Evolutionary conservation across 2,888 invertebrate genomes (phyloP).

Genomic region (Rhorus exstirpatorius): DNA sequence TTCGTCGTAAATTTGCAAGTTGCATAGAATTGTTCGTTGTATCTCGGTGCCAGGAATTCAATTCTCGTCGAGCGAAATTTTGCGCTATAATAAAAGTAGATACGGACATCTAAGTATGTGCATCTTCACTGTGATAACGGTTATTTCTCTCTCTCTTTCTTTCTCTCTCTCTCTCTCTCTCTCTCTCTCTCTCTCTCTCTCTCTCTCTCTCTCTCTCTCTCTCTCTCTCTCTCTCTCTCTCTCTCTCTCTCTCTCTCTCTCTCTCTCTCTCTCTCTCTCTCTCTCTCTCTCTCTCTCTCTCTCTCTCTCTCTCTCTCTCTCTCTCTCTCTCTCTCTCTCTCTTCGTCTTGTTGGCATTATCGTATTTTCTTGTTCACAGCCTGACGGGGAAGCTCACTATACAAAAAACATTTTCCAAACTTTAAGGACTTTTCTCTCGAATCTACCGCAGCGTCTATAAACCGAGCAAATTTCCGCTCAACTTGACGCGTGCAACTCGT

Average conservation of each 20-base stretch:
- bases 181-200: neutral
- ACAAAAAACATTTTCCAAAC: slow-evolving; percentile 59
- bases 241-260: too few species aligned
- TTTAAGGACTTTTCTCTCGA: slow-evolving; percentile 57
- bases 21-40: slow-evolving; percentile 43
- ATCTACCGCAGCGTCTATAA: slow-evolving; percentile 30
- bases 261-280: too few species aligned
- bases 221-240: too few species aligned
- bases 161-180: neutral
- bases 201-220: too few species aligned
- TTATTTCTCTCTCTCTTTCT: slow-evolving; percentile 19
- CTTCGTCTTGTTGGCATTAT: slow-evolving; percentile 16
- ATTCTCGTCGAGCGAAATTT: slow-evolving; percentile 28
- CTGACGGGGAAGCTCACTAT: slow-evolving; percentile 31
- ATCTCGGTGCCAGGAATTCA: slow-evolving; percentile 58
- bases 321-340: neutral
- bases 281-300: neutral
- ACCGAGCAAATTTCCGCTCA: slow-evolving; percentile 47
- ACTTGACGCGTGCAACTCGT: slow-evolving; percentile 42
- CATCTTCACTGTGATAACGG: slow-evolving; percentile 48
- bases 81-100: slow-evolving; percentile 52
- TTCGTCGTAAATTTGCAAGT: slow-evolving; percentile 44
- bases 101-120: slow-evolving; percentile 48
- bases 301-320: slow-evolving; percentile 2
- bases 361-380: slow-evolving; percentile 48